Evolutionary conservation across 2,113 vertebrate species (phyloP).

Genomic region (Sinosuthora webbiana): DNA sequence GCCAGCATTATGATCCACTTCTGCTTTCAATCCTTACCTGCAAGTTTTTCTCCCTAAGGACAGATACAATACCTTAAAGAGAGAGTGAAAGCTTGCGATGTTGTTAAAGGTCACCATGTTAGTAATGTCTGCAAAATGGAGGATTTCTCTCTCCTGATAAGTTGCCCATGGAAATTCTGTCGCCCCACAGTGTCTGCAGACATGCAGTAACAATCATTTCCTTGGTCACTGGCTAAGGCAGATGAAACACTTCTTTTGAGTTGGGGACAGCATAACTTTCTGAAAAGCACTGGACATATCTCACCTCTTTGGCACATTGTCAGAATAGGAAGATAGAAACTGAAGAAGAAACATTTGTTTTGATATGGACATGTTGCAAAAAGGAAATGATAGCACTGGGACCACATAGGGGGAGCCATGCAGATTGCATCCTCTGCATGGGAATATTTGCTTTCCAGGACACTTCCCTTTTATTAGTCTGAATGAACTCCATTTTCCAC

Average conservation of each 20-base stretch:
- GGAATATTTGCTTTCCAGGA: background rate
- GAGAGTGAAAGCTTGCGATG: background rate
- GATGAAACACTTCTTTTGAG: background rate
- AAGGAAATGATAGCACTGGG: background rate
- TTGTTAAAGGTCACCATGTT: slow-evolving; percentile 50
- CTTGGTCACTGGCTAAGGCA: background rate
- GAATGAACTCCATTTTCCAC: background rate
- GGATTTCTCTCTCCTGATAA: background rate
- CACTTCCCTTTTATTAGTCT: background rate
- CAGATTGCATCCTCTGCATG: background rate
- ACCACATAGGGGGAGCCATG: background rate
- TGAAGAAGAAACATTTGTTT: background rate
- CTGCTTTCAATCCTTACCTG: slow-evolving; percentile 32
- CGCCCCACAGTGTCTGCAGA: background rate
- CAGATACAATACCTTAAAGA: background rate
- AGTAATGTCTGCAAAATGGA: slow-evolving; percentile 25
- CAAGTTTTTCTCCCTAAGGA: slow-evolving; percentile 24
- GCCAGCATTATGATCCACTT: slow-evolving; percentile 37
- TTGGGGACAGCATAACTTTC: background rate
- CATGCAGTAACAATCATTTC: background rate
- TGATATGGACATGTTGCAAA: background rate
- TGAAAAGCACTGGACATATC: background rate
- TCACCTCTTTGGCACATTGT: background rate
- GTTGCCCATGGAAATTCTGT: slow-evolving; percentile 1
- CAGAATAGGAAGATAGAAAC: background rate